Evolutionary conservation across 2,888 invertebrate genomes (phyloP), one percentile per base, ranked within the genome.

Genomic region (Phengaris arion): DNA sequence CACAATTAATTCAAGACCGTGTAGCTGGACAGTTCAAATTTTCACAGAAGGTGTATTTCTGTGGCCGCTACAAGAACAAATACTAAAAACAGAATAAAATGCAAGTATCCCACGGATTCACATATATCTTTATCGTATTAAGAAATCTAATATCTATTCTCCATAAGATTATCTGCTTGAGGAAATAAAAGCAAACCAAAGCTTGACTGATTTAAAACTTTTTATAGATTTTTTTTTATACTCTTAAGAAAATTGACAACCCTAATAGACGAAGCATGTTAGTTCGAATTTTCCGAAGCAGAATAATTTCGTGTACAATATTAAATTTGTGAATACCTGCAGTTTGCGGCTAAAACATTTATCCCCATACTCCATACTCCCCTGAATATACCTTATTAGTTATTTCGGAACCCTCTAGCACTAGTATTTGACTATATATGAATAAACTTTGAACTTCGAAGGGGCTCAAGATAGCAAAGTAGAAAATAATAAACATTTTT

Each of bases 301-400:
- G 48, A 69, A 69, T 69, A 69, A 69, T 69, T 69, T 69, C 15
- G 15, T 68, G 68, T 48, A 48, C 69, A 48, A 69, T 69, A 69
- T 48, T 69, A 69, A 48, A 69, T 69, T 69, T 69, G 48, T 48
- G 69, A 69, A 69, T 69, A 69, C 69, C 69, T 69, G 69, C 69
- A 69, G 46, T 69, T 69, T 48, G 69, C 48, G 69, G 69, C 46
- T 69, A 69, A 69, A n/a, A 69, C 15, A 46, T 46, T 15, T 35
- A 64, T 35, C 2, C 52, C 22, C 22, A 10, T 22, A 10, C 57
- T 35, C 22, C 22, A 10, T 22, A 10, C 57, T 35, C 4, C 35
- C 5, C 59, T 59, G 15, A 10, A 59, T 22, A 59, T 59, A 59
- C 22, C 22, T 57, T 22, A 22, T 22, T 22, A 22, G 22, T 22